A percentile compares a stretch with the other conserved stretches of the same genome.
Evolutionary conservation across 1,140 invertebrate genomes (phyloP).

Genomic region (fruit fly (Drosophila melanogaster)): Release_6_plus_ISO1_MT NC_004354.4:18210001-18210500

Average conservation of each 20-base stretch:
- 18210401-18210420: constrained; percentile 76
- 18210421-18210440: constrained; percentile 80
- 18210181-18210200: too few species aligned
- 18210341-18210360: constrained; percentile 30
- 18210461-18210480: constrained; percentile 56
- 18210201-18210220: constrained; percentile 43
- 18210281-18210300: constrained; percentile 6
- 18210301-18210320: constrained; percentile 41
- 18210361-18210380: constrained; percentile 2
- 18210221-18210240: constrained; percentile 38
- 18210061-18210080: too few species aligned
- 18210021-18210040: too few species aligned
- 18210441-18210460: constrained; percentile 63
- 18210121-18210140: too few species aligned
- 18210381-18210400: constrained; percentile 53
- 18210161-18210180: too few species aligned
- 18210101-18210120: too few species aligned
- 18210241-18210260: constrained; percentile 8
- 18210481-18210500: constrained; percentile 76
- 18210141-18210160: too few species aligned
- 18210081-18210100: too few species aligned
- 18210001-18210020: too few species aligned
- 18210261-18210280: constrained; percentile 5
- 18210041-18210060: too few species aligned
- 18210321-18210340: constrained; percentile 64